Evolutionary conservation across 2,888 invertebrate genomes (phyloP).

Genomic region (Hermodice carunculata): DNA sequence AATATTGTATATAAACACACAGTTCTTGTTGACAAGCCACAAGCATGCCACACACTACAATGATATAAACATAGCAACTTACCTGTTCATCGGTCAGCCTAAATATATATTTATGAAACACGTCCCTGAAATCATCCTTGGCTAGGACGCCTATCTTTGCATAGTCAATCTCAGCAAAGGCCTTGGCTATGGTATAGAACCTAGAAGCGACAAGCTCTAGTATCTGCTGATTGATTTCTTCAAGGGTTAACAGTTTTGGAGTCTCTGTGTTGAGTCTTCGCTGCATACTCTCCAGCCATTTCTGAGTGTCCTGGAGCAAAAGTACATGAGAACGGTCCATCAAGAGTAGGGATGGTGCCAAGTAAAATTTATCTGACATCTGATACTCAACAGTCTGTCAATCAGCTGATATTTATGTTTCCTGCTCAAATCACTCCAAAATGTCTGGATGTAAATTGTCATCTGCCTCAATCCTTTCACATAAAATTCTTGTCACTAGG

Average conservation of each 20-base stretch:
- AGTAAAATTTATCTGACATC: no score
- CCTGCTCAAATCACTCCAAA: no score
- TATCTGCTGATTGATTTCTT: slow-evolving; percentile 55
- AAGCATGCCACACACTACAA: background rate
- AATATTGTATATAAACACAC: background rate
- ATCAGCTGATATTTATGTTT: no score
- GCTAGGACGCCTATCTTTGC: slow-evolving; percentile 62
- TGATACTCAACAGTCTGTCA: no score
- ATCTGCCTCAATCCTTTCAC: no score
- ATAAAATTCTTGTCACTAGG: no score
- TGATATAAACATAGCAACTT: background rate
- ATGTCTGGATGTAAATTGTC: no score
- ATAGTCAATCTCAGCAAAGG: slow-evolving; percentile 60
- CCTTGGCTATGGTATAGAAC: slow-evolving; percentile 50
- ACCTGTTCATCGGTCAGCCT: slow-evolving; percentile 63
- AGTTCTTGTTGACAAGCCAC: background rate
- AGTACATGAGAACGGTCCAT: no score
- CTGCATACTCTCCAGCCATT: slow-evolving; percentile 51
- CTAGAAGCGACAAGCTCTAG: slow-evolving; percentile 55
- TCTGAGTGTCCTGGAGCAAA: slow-evolving; percentile 47
- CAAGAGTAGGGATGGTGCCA: no score
- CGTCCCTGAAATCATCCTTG: slow-evolving; percentile 45
- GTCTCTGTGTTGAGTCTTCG: slow-evolving; percentile 40
- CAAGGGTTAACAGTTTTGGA: slow-evolving; percentile 43
- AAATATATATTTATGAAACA: slow-evolving; percentile 53